Base-by-base conservation (phyloP, 1,140 invertebrate species). In the Danaus plexippus region DNA sequence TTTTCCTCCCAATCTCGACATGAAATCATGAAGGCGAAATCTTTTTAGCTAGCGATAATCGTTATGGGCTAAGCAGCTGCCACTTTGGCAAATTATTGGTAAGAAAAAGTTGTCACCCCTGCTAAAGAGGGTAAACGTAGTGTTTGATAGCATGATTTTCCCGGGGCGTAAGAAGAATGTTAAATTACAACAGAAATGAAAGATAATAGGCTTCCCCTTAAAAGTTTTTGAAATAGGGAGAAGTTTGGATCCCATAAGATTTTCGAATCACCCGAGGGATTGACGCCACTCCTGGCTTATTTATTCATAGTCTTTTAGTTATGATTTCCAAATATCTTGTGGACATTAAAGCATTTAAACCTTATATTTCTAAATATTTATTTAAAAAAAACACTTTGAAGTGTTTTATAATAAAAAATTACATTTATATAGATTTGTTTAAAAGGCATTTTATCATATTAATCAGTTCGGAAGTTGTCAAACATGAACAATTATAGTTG, bases 121-220 rank as follows among this genome's bases (percentile, higher is more conserved):
- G 22, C 22, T 43, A 61, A 72, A 63, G 74, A 77, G 74, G 80
- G 76, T 77, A 69, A 72, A 63, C 66, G 66, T 64, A 63, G 71
- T 69, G 72, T 82, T 83, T 82, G 82, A 85, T 84, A 82, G 80
- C 82, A 75, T 78, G 82, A 82, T 82, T 84, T 75, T 78, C 71
- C 63, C 67, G 71, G 67, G 69, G 80, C 73, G 77, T 69, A 71
- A 63, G 56, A 63, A 75, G 77, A 85, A 83, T 84, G 82, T 84
- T 82, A 85, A 85, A 85, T 85, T 85, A 82, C 79, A 69, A 69
- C 71, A 63, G 78, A 85, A 85, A 85, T 85, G 80, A 85, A 83
- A 85, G 80, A 85, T 83, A 85, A 85, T 85, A 80, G 82, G 66
- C 67, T 67, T 65, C 69, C 69, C 76, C 71, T 77, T 75, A 75